A percentile compares a stretch with the other conserved stretches of the same genome.
Conservation (phyloP, 2,113 vertebrate genomes). For the Centropus unirufus region DNA sequence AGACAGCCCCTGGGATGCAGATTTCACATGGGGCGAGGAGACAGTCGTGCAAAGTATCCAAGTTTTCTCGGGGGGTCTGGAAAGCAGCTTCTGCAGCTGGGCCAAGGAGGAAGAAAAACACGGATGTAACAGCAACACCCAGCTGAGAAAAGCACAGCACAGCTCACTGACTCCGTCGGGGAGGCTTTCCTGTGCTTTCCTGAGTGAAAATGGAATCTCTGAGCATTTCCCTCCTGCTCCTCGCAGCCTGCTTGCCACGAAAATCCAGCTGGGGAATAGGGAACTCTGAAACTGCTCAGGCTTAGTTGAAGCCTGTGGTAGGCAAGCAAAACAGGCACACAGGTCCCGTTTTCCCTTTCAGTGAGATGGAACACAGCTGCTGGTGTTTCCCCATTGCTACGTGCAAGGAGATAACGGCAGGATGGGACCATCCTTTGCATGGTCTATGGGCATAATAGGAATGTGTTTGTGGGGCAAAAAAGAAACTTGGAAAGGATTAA, state of each 20-base stretch:
- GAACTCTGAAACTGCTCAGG: neutral
- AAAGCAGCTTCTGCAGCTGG: neutral
- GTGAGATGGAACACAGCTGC: neutral
- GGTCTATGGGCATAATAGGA: neutral
- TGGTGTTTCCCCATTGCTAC: neutral
- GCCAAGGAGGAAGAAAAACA: constrained; percentile 19
- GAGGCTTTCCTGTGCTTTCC: neutral
- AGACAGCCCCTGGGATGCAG: neutral
- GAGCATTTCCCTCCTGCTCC: neutral
- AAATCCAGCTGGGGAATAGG: neutral
- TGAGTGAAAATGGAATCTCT: neutral
- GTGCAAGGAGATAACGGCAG: neutral
- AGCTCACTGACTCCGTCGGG: neutral
- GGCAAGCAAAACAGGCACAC: neutral
- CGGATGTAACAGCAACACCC: neutral
- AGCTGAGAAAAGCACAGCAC: neutral
- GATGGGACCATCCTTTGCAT: neutral
- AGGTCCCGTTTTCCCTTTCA: neutral
- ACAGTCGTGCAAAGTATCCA: neutral
- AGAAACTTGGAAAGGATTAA: constrained; percentile 15
- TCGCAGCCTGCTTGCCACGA: neutral
- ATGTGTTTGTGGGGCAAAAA: neutral
- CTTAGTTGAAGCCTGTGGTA: neutral
- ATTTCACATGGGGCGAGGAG: neutral
- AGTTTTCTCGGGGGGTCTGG: neutral